A percentile compares a stretch with the other conserved stretches of the same genome.
Conservation (phyloP, 2,888 invertebrate genomes). For the Penaeus monodon region DNA sequence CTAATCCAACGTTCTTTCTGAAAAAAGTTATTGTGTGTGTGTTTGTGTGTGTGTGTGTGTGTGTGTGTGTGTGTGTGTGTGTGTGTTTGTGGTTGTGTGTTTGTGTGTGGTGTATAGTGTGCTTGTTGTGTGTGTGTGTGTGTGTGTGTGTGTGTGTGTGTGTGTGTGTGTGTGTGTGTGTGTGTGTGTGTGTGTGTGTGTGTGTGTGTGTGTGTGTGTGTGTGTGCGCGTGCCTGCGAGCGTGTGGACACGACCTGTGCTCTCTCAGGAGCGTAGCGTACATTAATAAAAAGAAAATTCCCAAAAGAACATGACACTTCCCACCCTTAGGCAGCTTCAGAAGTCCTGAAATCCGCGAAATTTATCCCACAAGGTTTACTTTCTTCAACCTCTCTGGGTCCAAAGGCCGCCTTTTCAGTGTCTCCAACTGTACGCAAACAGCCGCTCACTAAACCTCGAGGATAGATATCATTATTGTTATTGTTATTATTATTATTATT, state of each 20-base stretch:
- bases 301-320: too few relatives aligned
- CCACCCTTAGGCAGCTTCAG: too few relatives aligned
- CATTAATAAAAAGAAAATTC: too few relatives aligned
- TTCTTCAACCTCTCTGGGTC: too few relatives aligned
- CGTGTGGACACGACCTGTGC: not conserved
- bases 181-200: not conserved
- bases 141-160: not conserved
- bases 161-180: not conserved
- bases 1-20: too few relatives aligned
- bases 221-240: not conserved
- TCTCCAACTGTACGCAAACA: too few relatives aligned
- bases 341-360: too few relatives aligned
- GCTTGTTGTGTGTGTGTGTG: not conserved
- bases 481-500: too few relatives aligned
- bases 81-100: not conserved
- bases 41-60: conserved; percentile 1
- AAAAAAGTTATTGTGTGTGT: not conserved
- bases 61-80: conserved; percentile 4
- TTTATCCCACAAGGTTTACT: too few relatives aligned
- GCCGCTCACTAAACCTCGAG: too few relatives aligned
- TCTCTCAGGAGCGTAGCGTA: not conserved
- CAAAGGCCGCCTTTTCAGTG: too few relatives aligned
- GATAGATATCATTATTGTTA: too few relatives aligned
- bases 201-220: not conserved
- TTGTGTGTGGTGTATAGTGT: not conserved